Percentiles rank a stretch among this genome's conserved stretches.
phyloP scores from a whole-genome alignment of 2,797 vertebrate genomes.

The Antennarius maculatus region DNA sequence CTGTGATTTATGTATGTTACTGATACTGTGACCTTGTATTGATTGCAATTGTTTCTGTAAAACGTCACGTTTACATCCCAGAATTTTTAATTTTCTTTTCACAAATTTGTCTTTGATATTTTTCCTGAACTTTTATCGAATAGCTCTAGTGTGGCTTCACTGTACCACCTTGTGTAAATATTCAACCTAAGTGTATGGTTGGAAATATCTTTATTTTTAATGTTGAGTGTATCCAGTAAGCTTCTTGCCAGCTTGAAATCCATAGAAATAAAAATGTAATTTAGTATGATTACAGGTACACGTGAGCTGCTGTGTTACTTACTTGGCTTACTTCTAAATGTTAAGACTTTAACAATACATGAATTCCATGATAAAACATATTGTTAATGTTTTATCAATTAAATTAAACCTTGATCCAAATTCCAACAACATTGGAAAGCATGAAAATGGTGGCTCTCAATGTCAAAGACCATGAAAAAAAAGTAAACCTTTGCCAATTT shows the following conservation, averaged over 20 bases:
- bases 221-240: slow-evolving; percentile 32
- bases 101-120: not conserved
- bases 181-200: slow-evolving; percentile 8
- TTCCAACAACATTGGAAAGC: too few species aligned
- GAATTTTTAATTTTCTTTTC: slow-evolving; percentile 54
- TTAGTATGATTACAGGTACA: not conserved
- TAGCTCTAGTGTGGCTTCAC: too few species aligned
- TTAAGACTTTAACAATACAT: slow-evolving; percentile 33
- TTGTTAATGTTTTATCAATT: too few species aligned
- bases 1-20: slow-evolving; percentile 19
- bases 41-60: slow-evolving; percentile 25
- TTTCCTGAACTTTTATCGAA: too few species aligned
- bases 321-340: not conserved
- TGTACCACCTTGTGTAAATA: slow-evolving; percentile 28
- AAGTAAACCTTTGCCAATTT: too few species aligned
- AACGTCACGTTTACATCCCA: slow-evolving; percentile 29
- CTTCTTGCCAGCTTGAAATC: slow-evolving; percentile 21
- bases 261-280: slow-evolving; percentile 23
- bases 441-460: too few species aligned
- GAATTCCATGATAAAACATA: slow-evolving; percentile 2
- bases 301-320: not conserved
- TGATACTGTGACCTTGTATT: slow-evolving; percentile 20
- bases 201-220: not conserved
- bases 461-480: too few species aligned
- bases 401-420: too few species aligned